phyloP scores from a whole-genome alignment of 2,113 vertebrate species.

The Saccopteryx bilineata region DNA sequence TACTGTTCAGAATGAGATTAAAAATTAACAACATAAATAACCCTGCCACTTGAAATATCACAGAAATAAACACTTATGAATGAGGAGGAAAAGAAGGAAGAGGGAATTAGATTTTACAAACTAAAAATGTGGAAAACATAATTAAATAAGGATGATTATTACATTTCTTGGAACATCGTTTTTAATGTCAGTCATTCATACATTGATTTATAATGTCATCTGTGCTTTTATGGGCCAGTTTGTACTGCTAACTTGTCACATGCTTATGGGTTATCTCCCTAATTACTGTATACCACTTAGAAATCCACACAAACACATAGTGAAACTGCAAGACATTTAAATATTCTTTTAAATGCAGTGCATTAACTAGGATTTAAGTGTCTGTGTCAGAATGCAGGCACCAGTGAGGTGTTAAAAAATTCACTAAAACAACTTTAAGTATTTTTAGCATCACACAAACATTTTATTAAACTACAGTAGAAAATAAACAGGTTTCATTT shows the following conservation, averaged over 20 bases:
- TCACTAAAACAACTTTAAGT: not conserved
- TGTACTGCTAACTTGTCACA: not conserved
- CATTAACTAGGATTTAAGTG: not conserved
- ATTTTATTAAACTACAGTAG: not conserved
- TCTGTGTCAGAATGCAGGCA: not conserved
- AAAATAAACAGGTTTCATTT: not conserved
- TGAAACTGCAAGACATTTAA: not conserved
- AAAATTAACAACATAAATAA: not conserved
- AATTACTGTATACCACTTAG: not conserved
- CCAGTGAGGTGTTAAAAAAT: not conserved
- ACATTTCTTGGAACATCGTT: not conserved
- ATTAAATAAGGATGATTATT: not conserved
- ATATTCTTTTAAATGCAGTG: not conserved
- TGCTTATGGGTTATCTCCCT: not conserved
- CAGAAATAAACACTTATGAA: not conserved
- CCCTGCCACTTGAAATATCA: not conserved
- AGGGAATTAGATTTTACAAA: not conserved
- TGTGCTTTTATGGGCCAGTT: not conserved
- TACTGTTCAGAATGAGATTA: not conserved
- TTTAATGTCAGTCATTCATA: not conserved
- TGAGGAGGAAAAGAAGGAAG: not conserved
- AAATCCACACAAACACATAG: not conserved
- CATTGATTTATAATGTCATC: not conserved
- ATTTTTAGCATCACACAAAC: not conserved
- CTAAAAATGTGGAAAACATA: not conserved